Conservation (phyloP, 2,888 invertebrate genomes). For the Asteroscopus sphinx region DNA sequence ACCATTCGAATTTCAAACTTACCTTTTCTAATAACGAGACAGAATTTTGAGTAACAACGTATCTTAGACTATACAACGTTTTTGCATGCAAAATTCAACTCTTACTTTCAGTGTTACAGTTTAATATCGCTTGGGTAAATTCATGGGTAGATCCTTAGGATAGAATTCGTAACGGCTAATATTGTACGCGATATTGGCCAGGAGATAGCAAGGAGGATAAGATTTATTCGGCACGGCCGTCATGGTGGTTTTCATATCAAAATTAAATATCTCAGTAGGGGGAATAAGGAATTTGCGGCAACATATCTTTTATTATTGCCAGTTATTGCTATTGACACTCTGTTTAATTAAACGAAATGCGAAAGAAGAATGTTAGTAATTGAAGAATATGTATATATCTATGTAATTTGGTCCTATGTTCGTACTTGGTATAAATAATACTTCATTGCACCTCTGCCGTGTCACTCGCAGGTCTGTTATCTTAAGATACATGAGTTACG, state of each 20-base stretch:
- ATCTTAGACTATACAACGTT: slow-evolving; percentile 25
- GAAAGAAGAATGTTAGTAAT: slow-evolving; percentile 8
- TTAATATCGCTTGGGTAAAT: slow-evolving; percentile 43
- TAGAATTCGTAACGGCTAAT: slow-evolving; percentile 86
- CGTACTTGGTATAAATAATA: too few relatives aligned
- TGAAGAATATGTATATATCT: slow-evolving; percentile 9
- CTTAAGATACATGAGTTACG: too few relatives aligned
- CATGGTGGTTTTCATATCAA: slow-evolving; percentile 86
- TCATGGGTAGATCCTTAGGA: slow-evolving; percentile 75
- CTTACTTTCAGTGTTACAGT: slow-evolving; percentile 11
- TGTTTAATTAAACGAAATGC: slow-evolving; percentile 52
- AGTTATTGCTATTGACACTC: slow-evolving; percentile 54
- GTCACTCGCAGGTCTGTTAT: too few relatives aligned
- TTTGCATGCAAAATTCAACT: slow-evolving; percentile 6
- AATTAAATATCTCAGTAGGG: slow-evolving; percentile 86
- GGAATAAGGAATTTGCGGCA: slow-evolving; percentile 60
- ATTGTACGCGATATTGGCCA: slow-evolving; percentile 87
- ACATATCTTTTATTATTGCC: slow-evolving; percentile 60
- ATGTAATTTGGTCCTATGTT: too few relatives aligned
- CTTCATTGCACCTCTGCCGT: too few relatives aligned
- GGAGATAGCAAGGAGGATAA: slow-evolving; percentile 80
- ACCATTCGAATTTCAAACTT: slow-evolving; percentile 56
- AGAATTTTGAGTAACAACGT: slow-evolving; percentile 54
- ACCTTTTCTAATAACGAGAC: slow-evolving; percentile 53
- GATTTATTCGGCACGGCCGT: slow-evolving; percentile 83